phyloP scores from a whole-genome alignment of 2,888 invertebrate species.

The Latrodectus hesperus region DNA sequence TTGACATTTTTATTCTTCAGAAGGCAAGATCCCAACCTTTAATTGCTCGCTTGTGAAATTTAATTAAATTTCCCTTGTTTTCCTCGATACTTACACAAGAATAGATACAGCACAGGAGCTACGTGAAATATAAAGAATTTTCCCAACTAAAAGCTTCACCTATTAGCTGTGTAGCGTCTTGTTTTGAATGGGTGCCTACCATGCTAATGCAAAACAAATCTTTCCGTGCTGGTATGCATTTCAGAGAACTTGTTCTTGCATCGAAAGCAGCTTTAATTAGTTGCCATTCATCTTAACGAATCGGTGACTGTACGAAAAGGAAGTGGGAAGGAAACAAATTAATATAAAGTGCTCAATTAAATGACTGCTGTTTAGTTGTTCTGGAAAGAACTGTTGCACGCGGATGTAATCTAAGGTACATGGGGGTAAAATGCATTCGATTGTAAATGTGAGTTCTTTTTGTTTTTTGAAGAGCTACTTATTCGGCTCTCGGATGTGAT shows the following conservation, averaged over 20 bases:
- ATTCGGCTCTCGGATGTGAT: slow-evolving; percentile 13
- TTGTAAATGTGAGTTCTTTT: slow-evolving; percentile 10
- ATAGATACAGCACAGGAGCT: no score
- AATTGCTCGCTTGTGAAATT: slow-evolving; percentile 38
- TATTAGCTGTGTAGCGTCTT: no score
- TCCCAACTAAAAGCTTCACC: no score
- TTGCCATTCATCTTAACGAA: slow-evolving; percentile 47
- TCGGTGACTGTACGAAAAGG: slow-evolving; percentile 39
- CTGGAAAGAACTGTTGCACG: slow-evolving; percentile 16
- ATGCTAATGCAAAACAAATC: slow-evolving; percentile 28
- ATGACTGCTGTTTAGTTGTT: slow-evolving; percentile 30
- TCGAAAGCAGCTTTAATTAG: slow-evolving; percentile 34
- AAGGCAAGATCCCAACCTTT: background rate
- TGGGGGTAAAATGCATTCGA: background rate
- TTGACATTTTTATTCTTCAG: no score
- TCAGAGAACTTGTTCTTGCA: slow-evolving; percentile 42
- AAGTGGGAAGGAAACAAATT: slow-evolving; percentile 41
- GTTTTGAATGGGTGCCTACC: slow-evolving; percentile 4
- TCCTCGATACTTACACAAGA: no score
- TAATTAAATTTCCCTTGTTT: slow-evolving; percentile 33
- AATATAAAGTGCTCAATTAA: slow-evolving; percentile 54
- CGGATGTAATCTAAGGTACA: background rate
- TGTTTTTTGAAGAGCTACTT: slow-evolving; percentile 24
- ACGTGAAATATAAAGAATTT: no score
- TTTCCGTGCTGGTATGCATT: slow-evolving; percentile 43